Base-by-base conservation (phyloP, 2,888 invertebrate species). In the Neoascia interrupta region DNA sequence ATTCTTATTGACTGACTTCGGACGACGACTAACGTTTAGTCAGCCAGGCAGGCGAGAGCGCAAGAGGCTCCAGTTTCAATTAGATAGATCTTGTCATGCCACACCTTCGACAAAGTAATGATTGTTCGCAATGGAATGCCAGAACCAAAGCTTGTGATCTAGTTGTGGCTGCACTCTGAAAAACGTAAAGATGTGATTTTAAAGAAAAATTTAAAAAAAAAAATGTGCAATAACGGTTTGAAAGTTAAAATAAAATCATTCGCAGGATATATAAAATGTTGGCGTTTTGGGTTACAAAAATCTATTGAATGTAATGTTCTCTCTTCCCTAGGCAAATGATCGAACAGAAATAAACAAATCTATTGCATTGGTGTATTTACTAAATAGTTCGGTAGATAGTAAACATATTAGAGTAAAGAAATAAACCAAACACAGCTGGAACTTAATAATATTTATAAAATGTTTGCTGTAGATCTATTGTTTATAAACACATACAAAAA, bases 1-100 rank as follows among this genome's bases (percentile, higher is more conserved):
- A 85, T 86, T 45, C 83, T 88, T 49, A 87, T 88, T 81, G 88
- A 88, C 82, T 88, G 88, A 88, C 88, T 87, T 83, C 87, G 86
- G 81, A 83, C 86, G 58, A 47, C 3, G 11, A 11, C 5, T 19
- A 56, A 26, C 26, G 8, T 21, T 28, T n/a, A n/a, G 6, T 49
- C 49, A 26, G 31, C 13, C 23, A 18, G 16, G 13, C 19, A 34
- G 51, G 19, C 58, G 21, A 21, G 66, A 11, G 3, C n/a, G n/a
- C 37, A 41, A 51, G 53, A 66, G 36, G 36, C 49, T 37, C 51
- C 47, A 54, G 43, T 64, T 37, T 66, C 45, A 58, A 66, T 56
- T 47, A 41, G 45, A 54, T 43, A 26, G 8, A 23, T 26, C 23
- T n/a, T 41, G 13, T 28, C 37, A n/a, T n/a, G n/a, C n/a, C n/a